Percentiles rank a stretch among this genome's conserved stretches.
These are phyloP conservation scores for Eriocheir sinensis DNA, from an alignment of 1,140 invertebrate species.

Conservation along the genomic window DNA sequence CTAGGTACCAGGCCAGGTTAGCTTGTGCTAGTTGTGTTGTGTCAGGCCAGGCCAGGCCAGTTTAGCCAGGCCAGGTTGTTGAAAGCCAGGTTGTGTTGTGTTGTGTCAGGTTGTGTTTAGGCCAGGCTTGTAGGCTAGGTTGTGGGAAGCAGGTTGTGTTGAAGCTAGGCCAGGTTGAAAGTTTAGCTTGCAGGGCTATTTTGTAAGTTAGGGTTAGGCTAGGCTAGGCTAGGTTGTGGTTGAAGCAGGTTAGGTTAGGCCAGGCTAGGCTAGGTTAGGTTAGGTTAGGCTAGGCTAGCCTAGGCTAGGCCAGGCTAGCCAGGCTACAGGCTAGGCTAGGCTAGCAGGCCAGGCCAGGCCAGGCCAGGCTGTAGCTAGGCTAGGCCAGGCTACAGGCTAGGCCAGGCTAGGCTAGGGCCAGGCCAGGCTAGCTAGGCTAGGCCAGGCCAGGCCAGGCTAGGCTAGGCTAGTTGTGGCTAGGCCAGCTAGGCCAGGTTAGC, in stretches of 20 bases:
- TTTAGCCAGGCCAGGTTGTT: constrained; percentile 41
- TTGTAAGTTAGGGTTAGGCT: constrained; percentile 45
- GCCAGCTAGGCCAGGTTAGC: constrained; percentile 53
- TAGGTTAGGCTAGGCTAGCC: constrained; percentile 33
- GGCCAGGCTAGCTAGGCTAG: too few species aligned
- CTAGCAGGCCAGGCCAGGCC: constrained; percentile 65
- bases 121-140: too few species aligned
- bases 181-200: too few species aligned
- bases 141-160: too few species aligned
- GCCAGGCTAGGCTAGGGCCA: too few species aligned
- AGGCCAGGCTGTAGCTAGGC: constrained; percentile 68
- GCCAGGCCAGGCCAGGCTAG: constrained; percentile 67
- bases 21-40: neutral
- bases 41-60: neutral
- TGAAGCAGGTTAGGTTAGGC: too few species aligned
- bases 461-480: constrained; percentile 42
- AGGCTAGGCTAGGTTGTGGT: constrained; percentile 63
- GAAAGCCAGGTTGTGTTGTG: too few species aligned
- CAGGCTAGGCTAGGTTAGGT: neutral
- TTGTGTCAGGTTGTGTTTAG: too few species aligned
- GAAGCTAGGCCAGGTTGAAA: too few species aligned
- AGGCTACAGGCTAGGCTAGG: too few species aligned
- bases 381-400: too few species aligned
- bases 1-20: constrained; percentile 71
- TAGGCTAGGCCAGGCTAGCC: constrained; percentile 54